phyloP scores from a whole-genome alignment of 2,113 vertebrate species.

The Mesocricetus auratus region DNA sequence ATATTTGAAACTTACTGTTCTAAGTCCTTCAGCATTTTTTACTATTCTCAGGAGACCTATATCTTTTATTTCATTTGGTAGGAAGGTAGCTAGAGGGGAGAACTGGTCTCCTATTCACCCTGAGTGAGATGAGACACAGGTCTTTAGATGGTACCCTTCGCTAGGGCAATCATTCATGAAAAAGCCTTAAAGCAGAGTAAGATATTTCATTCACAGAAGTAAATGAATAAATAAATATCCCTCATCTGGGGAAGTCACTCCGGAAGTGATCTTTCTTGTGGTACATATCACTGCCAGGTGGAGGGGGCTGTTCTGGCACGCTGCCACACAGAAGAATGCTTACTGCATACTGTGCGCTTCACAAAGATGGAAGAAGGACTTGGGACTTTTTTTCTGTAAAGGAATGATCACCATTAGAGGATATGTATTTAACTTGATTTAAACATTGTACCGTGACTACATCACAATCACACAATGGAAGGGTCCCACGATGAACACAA shows the following conservation, averaged over 20 bases:
- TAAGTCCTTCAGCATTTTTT: conserved; percentile 21
- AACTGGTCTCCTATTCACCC: neutral
- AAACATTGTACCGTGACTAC: neutral
- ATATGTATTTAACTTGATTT: neutral
- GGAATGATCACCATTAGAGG: neutral
- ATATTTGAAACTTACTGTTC: neutral
- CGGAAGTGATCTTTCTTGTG: neutral
- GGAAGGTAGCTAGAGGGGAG: neutral
- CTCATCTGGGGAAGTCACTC: neutral
- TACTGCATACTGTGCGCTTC: neutral
- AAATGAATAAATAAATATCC: neutral
- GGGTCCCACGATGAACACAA: neutral
- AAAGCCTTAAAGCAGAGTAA: neutral
- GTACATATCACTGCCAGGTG: neutral
- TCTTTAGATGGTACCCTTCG: neutral
- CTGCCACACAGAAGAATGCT: rapidly evolving
- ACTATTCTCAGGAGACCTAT: conserved; percentile 7
- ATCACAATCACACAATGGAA: neutral
- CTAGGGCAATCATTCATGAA: neutral
- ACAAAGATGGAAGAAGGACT: neutral
- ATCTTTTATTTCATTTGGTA: conserved; percentile 50
- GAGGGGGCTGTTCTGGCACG: neutral
- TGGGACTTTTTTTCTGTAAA: neutral
- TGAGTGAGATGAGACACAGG: neutral
- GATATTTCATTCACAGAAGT: conserved; percentile 5